Conservation (phyloP, 1,140 invertebrate genomes). For the Pinna nobilis region DNA sequence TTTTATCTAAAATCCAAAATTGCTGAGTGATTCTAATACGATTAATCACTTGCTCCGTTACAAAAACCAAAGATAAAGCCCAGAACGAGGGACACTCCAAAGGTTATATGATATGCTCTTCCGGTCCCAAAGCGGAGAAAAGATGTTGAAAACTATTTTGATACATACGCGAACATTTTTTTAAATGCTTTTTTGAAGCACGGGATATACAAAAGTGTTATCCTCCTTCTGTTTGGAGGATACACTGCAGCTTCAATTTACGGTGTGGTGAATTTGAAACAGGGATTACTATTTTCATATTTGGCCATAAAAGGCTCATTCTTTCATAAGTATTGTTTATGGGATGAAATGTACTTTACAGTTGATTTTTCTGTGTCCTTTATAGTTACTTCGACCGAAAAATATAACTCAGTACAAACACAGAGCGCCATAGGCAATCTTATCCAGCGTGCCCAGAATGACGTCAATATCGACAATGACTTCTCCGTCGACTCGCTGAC, state of each 20-base stretch:
- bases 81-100: not conserved
- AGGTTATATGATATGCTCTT: conserved; percentile 23
- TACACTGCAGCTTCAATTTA: conserved; percentile 34
- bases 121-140: conserved; percentile 20
- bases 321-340: conserved; percentile 8
- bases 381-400: not conserved
- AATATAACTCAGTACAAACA: conserved; percentile 7
- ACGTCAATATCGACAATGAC: not conserved
- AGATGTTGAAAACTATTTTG: conserved; percentile 37
- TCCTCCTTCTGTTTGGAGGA: conserved; percentile 15
- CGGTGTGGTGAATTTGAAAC: conserved; percentile 30
- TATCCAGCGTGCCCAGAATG: conserved; percentile 2
- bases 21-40: too few species aligned
- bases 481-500: conserved; percentile 82
- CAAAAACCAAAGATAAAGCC: conserved; percentile 9
- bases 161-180: conserved; percentile 32
- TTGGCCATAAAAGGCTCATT: conserved; percentile 12
- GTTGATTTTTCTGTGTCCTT: not conserved
- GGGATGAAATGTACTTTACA: not conserved
- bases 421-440: conserved; percentile 11
- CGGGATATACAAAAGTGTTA: conserved; percentile 23
- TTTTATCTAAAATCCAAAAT: too few species aligned
- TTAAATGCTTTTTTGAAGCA: conserved; percentile 35
- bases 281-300: conserved; percentile 12
- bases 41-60: conserved; percentile 40